Evolutionary conservation across 1,140 invertebrate species (phyloP).

Genomic region (Drosophila chauvacae): DNA sequence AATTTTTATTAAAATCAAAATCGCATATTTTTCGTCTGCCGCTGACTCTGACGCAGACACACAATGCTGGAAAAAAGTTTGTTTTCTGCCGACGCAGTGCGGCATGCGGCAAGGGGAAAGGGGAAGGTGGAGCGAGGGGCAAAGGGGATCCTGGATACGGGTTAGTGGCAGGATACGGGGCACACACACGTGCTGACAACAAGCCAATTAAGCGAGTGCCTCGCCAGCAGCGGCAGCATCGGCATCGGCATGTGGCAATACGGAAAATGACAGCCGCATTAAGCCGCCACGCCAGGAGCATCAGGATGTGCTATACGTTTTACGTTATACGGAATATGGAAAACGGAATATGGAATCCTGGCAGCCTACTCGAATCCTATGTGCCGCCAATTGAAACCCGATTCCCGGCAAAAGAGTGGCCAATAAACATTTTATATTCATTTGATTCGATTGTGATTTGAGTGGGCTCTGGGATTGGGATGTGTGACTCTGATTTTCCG

Average conservation of each 20-base stretch:
- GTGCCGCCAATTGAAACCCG: constrained; percentile 22
- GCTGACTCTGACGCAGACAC: constrained; percentile 3
- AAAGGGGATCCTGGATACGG: not conserved
- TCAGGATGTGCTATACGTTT: not conserved
- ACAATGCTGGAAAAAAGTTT: constrained; percentile 36
- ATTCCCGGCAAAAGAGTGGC: not conserved
- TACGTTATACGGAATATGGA: not conserved
- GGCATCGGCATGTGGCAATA: not conserved
- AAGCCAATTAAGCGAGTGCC: constrained; percentile 51
- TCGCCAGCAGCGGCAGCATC: not conserved
- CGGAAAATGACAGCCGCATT: constrained; percentile 4
- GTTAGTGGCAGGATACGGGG: constrained; percentile 1
- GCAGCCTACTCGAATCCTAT: not conserved
- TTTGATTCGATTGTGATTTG: constrained; percentile 13
- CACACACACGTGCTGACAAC: constrained; percentile 48
- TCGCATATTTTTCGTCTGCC: constrained; percentile 58
- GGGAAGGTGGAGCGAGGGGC: not conserved
- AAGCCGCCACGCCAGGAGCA: constrained; percentile 7
- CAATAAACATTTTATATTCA: constrained; percentile 37
- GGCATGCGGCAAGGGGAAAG: not conserved
- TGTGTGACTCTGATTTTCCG: not conserved
- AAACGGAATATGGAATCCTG: not conserved
- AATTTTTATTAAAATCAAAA: constrained; percentile 75
- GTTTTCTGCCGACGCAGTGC: constrained; percentile 9
- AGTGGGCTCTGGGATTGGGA: not conserved